Base-by-base conservation (phyloP, 2,113 vertebrate genomes). In the Aleadryas rufinucha region DNA sequence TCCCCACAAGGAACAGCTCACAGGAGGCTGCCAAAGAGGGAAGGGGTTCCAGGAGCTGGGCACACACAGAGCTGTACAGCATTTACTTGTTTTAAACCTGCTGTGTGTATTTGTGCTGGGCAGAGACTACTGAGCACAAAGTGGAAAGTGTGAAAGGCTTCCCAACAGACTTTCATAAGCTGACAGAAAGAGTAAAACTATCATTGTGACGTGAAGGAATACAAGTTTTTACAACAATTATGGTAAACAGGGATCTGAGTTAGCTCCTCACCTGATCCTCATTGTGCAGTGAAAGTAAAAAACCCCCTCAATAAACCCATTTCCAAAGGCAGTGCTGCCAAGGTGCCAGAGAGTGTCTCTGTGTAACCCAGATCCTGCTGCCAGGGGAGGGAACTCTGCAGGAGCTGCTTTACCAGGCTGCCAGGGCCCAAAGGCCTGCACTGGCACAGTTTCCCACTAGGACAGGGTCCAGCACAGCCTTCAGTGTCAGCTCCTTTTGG, bases 301-400 rank as follows among this genome's bases (percentile, higher is more conserved):
- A 90, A 26, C 7, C 9, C 11, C 27, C 13, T 54, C 76, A 31
- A 31, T 7, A 60, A 85, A 56, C 30, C 86, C 92, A 71, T 61
- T 87, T 78, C 54, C 75, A 83, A 83, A 69, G 63, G 70, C 80
- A 80, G 41, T 64, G 50, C 85, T 53, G 85, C 64, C 70, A 52
- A 72, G 61, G 14, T 13, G 70, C 81, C 89, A 70, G 19, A 27
- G 31, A 22, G 69, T 8, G 33, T 37, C 56, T 66, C 69, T 45
- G 19, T 23, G 74, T 44, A 31, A 76, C 41, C n/a, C 74, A 87
- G 53, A 27, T 77, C 21, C 27, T 68, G 66, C 68, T 87, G 93
- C 76, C 96, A 96, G 84, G 54, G 39, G 33, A 91, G 74, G 41
- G 86, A 92, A 54, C 65, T 19, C 7, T 91, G 91, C 83, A 91